Evolutionary conservation across 2,888 invertebrate species (phyloP).

Genomic region (Cerastoderma edule): DNA sequence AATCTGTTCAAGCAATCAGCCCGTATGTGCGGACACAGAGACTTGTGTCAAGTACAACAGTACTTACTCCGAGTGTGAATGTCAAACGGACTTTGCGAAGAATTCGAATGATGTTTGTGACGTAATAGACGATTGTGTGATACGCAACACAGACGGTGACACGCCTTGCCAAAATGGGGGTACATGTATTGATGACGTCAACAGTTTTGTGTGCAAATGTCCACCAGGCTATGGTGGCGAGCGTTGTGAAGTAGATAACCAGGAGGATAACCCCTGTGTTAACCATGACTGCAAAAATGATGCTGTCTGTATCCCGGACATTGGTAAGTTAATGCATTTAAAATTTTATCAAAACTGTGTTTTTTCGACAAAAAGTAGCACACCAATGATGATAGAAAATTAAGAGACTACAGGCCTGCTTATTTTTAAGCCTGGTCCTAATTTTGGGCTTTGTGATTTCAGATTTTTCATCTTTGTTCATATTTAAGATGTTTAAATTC

Average conservation of each 20-base stretch:
- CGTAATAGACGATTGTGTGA: constrained; percentile 60
- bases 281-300: constrained; percentile 57
- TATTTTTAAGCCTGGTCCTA: too few species aligned
- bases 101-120: constrained; percentile 57
- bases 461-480: too few species aligned
- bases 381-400: too few species aligned
- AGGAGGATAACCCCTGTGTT: constrained; percentile 47
- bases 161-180: constrained; percentile 46
- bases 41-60: constrained; percentile 56
- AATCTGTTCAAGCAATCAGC: constrained; percentile 44
- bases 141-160: background rate
- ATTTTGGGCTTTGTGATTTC: too few species aligned
- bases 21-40: constrained; percentile 61
- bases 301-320: constrained; percentile 51
- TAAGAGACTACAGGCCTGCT: too few species aligned
- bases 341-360: too few species aligned
- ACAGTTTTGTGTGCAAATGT: constrained; percentile 63
- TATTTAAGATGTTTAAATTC: too few species aligned
- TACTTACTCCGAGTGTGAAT: constrained; percentile 56
- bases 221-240: constrained; percentile 56
- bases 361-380: too few species aligned
- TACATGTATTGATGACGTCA: constrained; percentile 51
- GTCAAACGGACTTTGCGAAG: constrained; percentile 61
- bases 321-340: constrained; percentile 27
- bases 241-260: constrained; percentile 58